Evolutionary conservation across 2,113 vertebrate genomes (phyloP).

Genomic region (Paralichthys olivaceus): DNA sequence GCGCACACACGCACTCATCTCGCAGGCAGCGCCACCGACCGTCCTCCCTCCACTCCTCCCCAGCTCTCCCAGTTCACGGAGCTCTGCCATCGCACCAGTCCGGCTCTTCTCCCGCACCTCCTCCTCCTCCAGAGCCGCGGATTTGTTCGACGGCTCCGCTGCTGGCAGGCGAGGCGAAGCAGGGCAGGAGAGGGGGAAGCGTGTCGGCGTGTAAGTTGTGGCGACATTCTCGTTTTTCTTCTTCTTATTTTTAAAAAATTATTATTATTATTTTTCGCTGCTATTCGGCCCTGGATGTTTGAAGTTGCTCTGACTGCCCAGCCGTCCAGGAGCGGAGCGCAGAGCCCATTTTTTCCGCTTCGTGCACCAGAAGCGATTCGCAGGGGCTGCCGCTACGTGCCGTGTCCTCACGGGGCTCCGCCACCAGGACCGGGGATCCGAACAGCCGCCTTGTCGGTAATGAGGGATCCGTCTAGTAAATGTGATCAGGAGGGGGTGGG

Average conservation of each 20-base stretch:
- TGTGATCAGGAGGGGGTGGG: slow-evolving; percentile 46
- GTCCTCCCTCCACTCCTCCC: slow-evolving; percentile 72
- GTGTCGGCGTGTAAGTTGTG: slow-evolving; percentile 70
- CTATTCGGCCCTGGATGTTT: slow-evolving; percentile 50
- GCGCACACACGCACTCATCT: slow-evolving; percentile 29
- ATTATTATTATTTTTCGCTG: not conserved
- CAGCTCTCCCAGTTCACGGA: slow-evolving; percentile 73
- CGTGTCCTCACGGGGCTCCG: slow-evolving; percentile 31
- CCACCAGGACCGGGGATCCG: slow-evolving; percentile 33
- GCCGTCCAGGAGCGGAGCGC: slow-evolving; percentile 57
- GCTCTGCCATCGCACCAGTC: slow-evolving; percentile 77
- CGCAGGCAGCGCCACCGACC: slow-evolving; percentile 65
- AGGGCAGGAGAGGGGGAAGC: slow-evolving; percentile 38
- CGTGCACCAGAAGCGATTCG: slow-evolving; percentile 68
- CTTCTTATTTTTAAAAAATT: not conserved
- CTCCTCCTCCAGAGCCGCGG: slow-evolving; percentile 17
- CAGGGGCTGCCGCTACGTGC: slow-evolving; percentile 61
- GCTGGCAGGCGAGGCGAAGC: slow-evolving; percentile 26
- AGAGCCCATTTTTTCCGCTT: slow-evolving; percentile 64
- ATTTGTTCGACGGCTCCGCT: slow-evolving; percentile 62
- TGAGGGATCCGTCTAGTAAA: slow-evolving; percentile 48
- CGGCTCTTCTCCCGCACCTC: slow-evolving; percentile 26
- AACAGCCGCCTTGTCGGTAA: slow-evolving; percentile 47
- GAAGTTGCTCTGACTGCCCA: slow-evolving; percentile 70
- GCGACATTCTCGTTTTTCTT: not conserved